These are phyloP conservation scores for Pseudococcus jackbeardsleyi DNA, from an alignment of 2,888 invertebrate species.

Conservation along the genomic window DNA sequence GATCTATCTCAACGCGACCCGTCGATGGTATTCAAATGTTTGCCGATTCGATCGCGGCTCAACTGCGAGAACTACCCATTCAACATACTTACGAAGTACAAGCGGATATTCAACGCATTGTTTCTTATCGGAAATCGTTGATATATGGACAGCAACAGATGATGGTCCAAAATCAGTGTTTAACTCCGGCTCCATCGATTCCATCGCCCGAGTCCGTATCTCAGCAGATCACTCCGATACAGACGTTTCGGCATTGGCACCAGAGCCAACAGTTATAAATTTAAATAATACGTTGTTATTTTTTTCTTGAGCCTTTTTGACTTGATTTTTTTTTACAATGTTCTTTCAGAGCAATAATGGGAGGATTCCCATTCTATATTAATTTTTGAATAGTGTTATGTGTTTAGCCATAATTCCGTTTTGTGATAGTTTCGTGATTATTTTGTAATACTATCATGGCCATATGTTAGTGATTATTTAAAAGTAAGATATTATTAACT, in stretches of 20 bases:
- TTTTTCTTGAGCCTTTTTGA: too few species aligned
- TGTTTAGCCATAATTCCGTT: background rate
- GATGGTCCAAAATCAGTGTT: background rate
- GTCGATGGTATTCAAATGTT: background rate
- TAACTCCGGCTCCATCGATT: slow-evolving; percentile 13
- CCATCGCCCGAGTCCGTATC: background rate
- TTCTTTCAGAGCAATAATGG: too few species aligned
- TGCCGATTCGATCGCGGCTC: background rate
- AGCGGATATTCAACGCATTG: background rate
- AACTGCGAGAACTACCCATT: background rate
- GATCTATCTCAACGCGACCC: background rate
- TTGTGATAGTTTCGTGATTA: background rate
- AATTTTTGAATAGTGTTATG: too few species aligned
- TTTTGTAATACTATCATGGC: background rate
- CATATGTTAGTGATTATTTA: too few species aligned
- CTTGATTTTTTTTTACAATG: too few species aligned
- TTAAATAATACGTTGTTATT: too few species aligned
- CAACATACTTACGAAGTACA: background rate
- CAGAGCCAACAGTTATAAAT: too few species aligned
- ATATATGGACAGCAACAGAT: background rate
- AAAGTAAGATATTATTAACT: too few species aligned
- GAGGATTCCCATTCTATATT: too few species aligned
- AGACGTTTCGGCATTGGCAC: too few species aligned
- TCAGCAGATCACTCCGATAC: too few species aligned
- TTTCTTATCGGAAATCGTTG: background rate